A percentile compares a stretch with the other conserved stretches of the same genome.
Conservation (phyloP, 1,140 invertebrate genomes). For the Cotesia glomerata region DNA sequence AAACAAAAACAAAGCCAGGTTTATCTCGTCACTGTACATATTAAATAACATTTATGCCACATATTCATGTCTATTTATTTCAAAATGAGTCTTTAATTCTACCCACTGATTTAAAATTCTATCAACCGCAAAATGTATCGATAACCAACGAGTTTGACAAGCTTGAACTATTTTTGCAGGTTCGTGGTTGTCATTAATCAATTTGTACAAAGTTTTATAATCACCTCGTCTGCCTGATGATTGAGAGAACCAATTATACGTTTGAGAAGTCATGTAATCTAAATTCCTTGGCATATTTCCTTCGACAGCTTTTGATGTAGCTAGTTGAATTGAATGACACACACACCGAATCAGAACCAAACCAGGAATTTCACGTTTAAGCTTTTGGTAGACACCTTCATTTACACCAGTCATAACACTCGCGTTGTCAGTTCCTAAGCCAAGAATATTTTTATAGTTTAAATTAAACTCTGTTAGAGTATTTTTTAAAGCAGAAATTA, state of each 20-base stretch:
- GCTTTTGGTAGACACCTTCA: constrained; percentile 29
- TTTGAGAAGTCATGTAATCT: constrained; percentile 38
- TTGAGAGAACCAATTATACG: constrained; percentile 44
- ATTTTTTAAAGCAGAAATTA: neutral
- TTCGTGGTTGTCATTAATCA: no score
- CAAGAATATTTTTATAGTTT: constrained; percentile 10
- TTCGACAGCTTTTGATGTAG: constrained; percentile 27
- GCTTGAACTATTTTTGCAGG: constrained; percentile 36
- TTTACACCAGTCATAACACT: constrained; percentile 33
- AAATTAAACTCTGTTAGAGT: neutral
- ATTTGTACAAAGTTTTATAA: no score
- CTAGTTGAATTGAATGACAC: constrained; percentile 41
- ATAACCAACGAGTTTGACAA: constrained; percentile 39
- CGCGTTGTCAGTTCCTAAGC: constrained; percentile 28
- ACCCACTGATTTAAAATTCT: constrained; percentile 41
- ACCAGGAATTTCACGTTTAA: constrained; percentile 29
- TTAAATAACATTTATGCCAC: constrained; percentile 39
- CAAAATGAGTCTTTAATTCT: constrained; percentile 42
- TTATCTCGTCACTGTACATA: constrained; percentile 39
- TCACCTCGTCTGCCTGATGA: constrained; percentile 29
- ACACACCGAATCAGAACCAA: constrained; percentile 38
- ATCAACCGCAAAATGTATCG: constrained; percentile 41
- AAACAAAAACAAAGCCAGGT: constrained; percentile 32
- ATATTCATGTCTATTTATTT: constrained; percentile 40
- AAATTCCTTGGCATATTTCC: constrained; percentile 36